Percentiles rank a stretch among this genome's conserved stretches.
phyloP scores from a whole-genome alignment of 2,888 invertebrate species.

The Nebria salina region DNA sequence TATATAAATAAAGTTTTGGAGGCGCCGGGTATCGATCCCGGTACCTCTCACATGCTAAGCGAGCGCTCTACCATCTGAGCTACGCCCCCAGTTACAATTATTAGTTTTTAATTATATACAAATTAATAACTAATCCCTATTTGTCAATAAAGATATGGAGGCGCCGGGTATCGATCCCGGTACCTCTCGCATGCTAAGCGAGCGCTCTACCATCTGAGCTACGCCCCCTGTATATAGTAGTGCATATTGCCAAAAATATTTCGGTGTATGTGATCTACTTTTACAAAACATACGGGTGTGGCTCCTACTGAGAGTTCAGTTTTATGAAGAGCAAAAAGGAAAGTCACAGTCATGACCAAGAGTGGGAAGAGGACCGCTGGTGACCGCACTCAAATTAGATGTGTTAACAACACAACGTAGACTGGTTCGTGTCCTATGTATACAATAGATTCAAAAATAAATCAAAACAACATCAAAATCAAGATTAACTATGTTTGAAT shows the following conservation, averaged over 20 bases:
- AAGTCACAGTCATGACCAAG: neutral
- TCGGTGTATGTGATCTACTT: neutral
- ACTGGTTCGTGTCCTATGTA: neutral
- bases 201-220: constrained; percentile 62
- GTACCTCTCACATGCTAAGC: constrained; percentile 69
- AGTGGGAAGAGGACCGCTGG: neutral
- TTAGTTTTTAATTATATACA: too few relatives aligned
- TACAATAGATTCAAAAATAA: neutral
- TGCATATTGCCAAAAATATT: neutral
- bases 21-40: constrained; percentile 66
- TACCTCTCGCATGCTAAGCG: constrained; percentile 69
- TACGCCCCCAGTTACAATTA: constrained; percentile 56
- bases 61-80: constrained; percentile 69
- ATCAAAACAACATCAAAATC: neutral
- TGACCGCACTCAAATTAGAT: neutral
- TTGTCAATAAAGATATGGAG: constrained; percentile 53
- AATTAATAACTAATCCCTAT: too few relatives aligned
- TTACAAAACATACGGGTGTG: neutral
- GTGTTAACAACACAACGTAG: neutral
- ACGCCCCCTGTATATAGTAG: neutral
- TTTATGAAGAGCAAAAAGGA: neutral
- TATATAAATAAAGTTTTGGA: constrained; percentile 51
- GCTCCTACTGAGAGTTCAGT: neutral
- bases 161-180: constrained; percentile 67
- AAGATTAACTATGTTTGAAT: neutral